Percentiles rank a stretch among this genome's conserved stretches.
Conservation (phyloP, 2,113 vertebrate species). For the Cyphomyrus discorhynchus region DNA sequence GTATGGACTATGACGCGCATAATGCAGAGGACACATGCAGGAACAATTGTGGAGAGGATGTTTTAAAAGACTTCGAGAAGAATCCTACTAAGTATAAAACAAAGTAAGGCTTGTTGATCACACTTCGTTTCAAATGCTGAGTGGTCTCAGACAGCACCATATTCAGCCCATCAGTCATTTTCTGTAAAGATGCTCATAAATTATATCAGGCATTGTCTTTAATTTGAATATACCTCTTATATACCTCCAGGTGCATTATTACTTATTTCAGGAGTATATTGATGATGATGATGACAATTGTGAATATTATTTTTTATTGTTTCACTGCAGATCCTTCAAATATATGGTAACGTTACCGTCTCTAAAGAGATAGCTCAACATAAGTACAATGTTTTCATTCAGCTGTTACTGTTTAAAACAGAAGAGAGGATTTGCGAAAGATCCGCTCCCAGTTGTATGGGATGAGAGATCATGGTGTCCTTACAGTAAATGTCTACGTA, state of each 20-base stretch:
- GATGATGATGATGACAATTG: background rate
- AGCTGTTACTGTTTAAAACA: background rate
- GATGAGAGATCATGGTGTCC: background rate
- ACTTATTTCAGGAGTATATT: background rate
- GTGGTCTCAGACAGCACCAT: background rate
- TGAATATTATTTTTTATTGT: background rate
- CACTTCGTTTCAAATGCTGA: background rate
- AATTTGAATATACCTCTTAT: background rate
- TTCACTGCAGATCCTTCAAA: background rate
- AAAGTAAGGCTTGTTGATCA: background rate
- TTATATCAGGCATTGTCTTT: background rate
- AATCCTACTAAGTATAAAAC: background rate
- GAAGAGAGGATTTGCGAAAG: background rate
- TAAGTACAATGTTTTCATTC: background rate
- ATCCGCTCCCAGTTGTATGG: background rate
- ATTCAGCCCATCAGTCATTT: background rate
- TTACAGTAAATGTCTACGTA: background rate
- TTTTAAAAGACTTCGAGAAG: background rate
- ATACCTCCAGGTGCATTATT: background rate
- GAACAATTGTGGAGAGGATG: background rate
- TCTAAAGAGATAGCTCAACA: background rate
- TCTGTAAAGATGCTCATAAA: background rate
- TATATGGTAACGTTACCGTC: background rate
- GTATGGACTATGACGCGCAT: background rate
- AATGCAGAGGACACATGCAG: background rate